Percentiles rank a stretch among this genome's conserved stretches.
phyloP scores from a whole-genome alignment of 1,140 invertebrate genomes.

The Aricia agestis region DNA sequence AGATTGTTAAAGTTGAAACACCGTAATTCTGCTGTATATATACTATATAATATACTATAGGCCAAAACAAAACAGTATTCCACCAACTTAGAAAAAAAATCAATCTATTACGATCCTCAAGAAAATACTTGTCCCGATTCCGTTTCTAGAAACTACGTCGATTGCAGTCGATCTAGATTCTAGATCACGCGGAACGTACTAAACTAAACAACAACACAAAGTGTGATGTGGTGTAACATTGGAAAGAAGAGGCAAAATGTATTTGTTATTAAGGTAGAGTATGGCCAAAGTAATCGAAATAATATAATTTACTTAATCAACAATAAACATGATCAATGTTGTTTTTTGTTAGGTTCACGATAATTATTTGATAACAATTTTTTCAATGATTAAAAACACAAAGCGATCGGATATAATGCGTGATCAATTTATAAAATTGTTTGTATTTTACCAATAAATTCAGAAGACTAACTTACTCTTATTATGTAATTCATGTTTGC shows the following conservation, averaged over 20 bases:
- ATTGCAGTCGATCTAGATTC: constrained; percentile 24
- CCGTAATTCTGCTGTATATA: too few relatives aligned
- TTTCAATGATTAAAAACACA: not conserved
- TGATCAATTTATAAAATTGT: not conserved
- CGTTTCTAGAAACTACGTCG: constrained; percentile 9
- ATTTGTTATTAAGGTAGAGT: not conserved
- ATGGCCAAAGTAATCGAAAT: too few relatives aligned
- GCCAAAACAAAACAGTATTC: too few relatives aligned
- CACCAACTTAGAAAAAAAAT: not conserved
- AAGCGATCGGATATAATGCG: too few relatives aligned
- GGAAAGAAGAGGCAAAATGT: not conserved
- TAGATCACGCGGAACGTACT: constrained; percentile 32
- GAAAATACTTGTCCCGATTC: constrained; percentile 5
- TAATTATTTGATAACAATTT: not conserved
- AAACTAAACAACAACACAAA: not conserved
- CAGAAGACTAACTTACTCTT: not conserved
- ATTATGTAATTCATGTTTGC: not conserved
- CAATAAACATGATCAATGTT: too few relatives aligned
- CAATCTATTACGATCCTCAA: not conserved
- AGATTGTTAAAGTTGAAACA: too few relatives aligned
- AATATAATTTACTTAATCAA: too few relatives aligned
- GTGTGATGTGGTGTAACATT: too few relatives aligned
- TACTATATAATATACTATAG: too few relatives aligned
- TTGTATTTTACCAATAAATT: not conserved
- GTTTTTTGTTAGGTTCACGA: not conserved